Conservation (phyloP, 2,888 invertebrate genomes). For the Mechanitis mazaeus region DNA sequence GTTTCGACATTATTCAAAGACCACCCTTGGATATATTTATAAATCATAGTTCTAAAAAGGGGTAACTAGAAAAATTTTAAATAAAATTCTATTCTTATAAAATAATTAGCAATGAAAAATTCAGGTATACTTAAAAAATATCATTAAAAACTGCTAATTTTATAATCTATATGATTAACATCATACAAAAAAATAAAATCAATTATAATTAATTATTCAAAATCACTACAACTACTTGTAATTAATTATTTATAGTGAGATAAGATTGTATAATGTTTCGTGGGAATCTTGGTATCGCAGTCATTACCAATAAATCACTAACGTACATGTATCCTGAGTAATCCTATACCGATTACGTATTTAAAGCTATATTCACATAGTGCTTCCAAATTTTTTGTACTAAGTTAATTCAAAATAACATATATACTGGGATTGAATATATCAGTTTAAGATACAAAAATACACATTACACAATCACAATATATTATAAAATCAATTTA, state of each 20-base stretch:
- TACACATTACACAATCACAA: too few species aligned
- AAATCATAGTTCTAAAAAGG: neutral
- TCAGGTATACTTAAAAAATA: too few species aligned
- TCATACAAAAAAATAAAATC: neutral
- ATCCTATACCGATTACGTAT: neutral
- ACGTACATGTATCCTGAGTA: neutral
- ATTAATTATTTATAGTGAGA: conserved; percentile 2
- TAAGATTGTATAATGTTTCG: conserved; percentile 1
- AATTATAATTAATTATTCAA: conserved; percentile 3
- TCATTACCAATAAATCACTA: neutral
- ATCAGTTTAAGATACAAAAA: too few species aligned
- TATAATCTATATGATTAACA: neutral
- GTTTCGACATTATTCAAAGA: conserved; percentile 47
- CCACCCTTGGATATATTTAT: conserved; percentile 44
- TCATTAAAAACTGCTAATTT: neutral
- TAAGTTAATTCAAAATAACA: too few species aligned
- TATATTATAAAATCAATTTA: too few species aligned
- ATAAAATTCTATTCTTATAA: neutral
- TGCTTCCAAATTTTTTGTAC: too few species aligned
- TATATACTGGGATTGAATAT: too few species aligned
- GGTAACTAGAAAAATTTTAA: neutral
- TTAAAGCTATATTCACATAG: too few species aligned
- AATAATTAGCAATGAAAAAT: too few species aligned
- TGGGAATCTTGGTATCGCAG: neutral
- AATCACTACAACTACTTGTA: neutral